Evolutionary conservation across 2,888 invertebrate genomes (phyloP).

Genomic region (Ctena decussata): DNA sequence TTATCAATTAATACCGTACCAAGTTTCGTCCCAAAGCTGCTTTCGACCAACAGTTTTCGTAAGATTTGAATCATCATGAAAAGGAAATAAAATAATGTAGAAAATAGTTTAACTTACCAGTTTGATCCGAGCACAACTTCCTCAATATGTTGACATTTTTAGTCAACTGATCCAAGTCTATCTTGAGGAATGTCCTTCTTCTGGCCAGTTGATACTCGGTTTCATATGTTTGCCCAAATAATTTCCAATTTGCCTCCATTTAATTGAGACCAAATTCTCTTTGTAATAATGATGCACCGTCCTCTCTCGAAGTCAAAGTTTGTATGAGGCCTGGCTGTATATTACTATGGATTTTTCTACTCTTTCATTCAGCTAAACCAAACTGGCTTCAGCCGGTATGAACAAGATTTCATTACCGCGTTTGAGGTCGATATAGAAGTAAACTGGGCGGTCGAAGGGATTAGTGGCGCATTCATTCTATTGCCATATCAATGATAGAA

Average conservation of each 20-base stretch:
- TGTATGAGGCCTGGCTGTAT: conserved; percentile 8
- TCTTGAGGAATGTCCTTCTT: conserved; percentile 64
- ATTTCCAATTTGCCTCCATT: conserved; percentile 33
- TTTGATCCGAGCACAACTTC: conserved; percentile 49
- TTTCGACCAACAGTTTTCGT: no score
- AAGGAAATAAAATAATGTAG: background rate
- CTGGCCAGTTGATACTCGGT: conserved; percentile 53
- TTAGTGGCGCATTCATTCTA: background rate
- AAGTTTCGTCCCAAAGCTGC: no score
- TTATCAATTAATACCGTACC: no score
- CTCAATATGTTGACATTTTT: conserved; percentile 64
- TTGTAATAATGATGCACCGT: background rate
- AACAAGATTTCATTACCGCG: background rate
- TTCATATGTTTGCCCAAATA: conserved; percentile 20
- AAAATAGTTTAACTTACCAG: conserved; percentile 56
- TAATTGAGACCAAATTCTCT: background rate
- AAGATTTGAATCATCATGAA: no score
- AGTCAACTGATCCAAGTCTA: conserved; percentile 67
- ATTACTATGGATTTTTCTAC: conserved; percentile 1
- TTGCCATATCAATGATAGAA: background rate
- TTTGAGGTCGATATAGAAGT: conserved; percentile 9
- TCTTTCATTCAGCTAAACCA: conserved; percentile 5
- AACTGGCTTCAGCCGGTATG: conserved; percentile 5
- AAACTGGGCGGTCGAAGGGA: background rate
- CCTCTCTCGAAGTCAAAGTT: conserved; percentile 5